Conservation (phyloP, 23 tunicate species). For the Ascidia mentula region DNA sequence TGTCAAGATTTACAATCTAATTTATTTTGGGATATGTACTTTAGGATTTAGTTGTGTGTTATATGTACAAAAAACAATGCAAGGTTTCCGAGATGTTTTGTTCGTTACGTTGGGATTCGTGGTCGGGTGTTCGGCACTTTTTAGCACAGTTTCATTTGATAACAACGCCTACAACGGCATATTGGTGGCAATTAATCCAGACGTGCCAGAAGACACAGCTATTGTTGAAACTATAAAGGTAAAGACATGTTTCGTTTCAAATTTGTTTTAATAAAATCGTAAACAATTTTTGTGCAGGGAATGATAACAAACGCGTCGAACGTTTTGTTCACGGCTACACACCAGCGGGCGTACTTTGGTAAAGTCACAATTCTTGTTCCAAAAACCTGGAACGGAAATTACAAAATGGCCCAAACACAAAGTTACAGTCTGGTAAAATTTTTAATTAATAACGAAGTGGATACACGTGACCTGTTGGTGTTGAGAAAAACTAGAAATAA, state of each 20-base stretch:
- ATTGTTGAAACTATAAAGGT: constrained; percentile 41
- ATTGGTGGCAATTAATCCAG: constrained; percentile 73
- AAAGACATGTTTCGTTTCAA: neutral
- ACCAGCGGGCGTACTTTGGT: constrained; percentile 36
- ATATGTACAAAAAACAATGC: no score
- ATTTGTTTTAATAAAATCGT: neutral
- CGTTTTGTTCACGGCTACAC: constrained; percentile 33
- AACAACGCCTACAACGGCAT: constrained; percentile 69
- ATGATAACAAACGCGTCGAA: constrained; percentile 48
- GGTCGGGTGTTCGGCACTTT: no score
- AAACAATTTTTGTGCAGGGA: neutral
- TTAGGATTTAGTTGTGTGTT: no score
- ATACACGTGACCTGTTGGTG: no score
- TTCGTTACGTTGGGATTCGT: no score
- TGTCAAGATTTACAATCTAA: no score
- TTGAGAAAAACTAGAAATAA: no score
- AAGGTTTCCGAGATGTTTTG: no score
- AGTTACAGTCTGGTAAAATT: no score
- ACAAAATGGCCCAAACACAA: no score
- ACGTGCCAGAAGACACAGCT: constrained; percentile 44
- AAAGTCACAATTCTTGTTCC: constrained; percentile 62
- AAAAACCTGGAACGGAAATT: constrained; percentile 31
- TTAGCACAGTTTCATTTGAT: neutral
- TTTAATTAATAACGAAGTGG: no score
- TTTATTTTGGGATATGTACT: no score